Conservation (phyloP, 2,113 vertebrate genomes). For the Piprites chloris region DNA sequence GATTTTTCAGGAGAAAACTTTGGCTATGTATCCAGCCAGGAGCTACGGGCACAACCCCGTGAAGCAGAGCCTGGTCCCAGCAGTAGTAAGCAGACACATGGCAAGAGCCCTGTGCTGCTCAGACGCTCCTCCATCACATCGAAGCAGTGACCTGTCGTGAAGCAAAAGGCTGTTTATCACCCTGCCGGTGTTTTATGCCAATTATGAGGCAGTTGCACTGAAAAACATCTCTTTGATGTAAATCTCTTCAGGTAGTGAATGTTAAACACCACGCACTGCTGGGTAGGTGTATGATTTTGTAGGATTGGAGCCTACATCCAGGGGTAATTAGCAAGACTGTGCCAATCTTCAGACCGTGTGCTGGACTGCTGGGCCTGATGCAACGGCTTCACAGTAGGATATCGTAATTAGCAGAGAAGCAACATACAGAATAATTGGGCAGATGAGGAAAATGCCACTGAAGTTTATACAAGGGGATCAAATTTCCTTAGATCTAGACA, state of each 20-base stretch:
- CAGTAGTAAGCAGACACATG: neutral
- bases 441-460: conserved; percentile 13
- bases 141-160: neutral
- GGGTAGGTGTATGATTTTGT: conserved; percentile 10
- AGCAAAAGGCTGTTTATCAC: conserved; percentile 35
- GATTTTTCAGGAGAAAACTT: conserved; percentile 23
- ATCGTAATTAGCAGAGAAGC: conserved; percentile 31
- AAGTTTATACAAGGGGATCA: neutral
- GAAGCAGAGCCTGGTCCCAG: neutral
- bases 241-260: conserved; percentile 54
- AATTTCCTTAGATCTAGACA: conserved; percentile 12
- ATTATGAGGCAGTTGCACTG: conserved; percentile 37
- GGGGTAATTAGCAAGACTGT: conserved; percentile 44
- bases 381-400: neutral
- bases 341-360: neutral
- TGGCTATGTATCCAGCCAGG: neutral
- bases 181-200: conserved; percentile 40
- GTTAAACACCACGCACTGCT: conserved; percentile 25
- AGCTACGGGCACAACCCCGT: neutral
- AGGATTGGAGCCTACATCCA: neutral
- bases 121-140: neutral
- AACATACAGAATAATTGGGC: conserved; percentile 23
- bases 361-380: conserved; percentile 20
- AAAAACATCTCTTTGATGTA: conserved; percentile 46
- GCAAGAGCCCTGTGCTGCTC: neutral